A percentile compares a stretch with the other conserved stretches of the same genome.
These are phyloP conservation scores for Hepsetus odoe DNA, from an alignment of 2,113 vertebrate species.

Conservation along the genomic window DNA sequence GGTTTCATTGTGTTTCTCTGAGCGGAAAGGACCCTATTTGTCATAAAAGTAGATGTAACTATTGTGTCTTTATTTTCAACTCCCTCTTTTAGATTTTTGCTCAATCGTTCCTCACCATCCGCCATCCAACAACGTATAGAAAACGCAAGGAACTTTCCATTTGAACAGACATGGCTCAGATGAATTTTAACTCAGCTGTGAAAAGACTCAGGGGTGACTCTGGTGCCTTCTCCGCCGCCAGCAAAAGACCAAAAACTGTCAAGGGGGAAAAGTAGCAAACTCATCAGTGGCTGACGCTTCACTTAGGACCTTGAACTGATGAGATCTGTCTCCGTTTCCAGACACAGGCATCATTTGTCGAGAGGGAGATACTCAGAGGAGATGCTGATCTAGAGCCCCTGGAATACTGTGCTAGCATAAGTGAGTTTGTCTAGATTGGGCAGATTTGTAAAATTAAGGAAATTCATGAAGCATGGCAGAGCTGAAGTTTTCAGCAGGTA, in stretches of 20 bases:
- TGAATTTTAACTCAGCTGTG: constrained; percentile 24
- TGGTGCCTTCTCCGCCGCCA: not conserved
- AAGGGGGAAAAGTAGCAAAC: not conserved
- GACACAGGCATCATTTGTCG: not conserved
- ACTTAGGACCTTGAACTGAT: not conserved
- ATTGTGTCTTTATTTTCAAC: constrained; percentile 42
- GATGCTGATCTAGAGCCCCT: constrained; percentile 5
- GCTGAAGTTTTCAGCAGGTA: not conserved
- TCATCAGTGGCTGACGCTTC: not conserved
- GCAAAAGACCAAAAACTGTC: not conserved
- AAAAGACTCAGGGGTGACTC: not conserved
- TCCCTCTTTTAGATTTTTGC: constrained; percentile 18
- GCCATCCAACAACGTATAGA: not conserved
- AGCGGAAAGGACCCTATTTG: constrained; percentile 75
- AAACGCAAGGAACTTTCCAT: not conserved
- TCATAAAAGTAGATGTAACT: constrained; percentile 38
- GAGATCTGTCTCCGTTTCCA: not conserved
- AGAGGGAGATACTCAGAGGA: constrained; percentile 20
- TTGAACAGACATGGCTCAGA: not conserved
- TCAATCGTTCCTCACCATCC: not conserved
- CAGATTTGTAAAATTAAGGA: not conserved
- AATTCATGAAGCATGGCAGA: not conserved
- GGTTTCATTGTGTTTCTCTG: constrained; percentile 85
- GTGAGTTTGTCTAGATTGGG: constrained; percentile 12
- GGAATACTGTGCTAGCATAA: too few species aligned